Conservation (phyloP, 2,797 vertebrate genomes). For the Numenius phaeopus region DNA sequence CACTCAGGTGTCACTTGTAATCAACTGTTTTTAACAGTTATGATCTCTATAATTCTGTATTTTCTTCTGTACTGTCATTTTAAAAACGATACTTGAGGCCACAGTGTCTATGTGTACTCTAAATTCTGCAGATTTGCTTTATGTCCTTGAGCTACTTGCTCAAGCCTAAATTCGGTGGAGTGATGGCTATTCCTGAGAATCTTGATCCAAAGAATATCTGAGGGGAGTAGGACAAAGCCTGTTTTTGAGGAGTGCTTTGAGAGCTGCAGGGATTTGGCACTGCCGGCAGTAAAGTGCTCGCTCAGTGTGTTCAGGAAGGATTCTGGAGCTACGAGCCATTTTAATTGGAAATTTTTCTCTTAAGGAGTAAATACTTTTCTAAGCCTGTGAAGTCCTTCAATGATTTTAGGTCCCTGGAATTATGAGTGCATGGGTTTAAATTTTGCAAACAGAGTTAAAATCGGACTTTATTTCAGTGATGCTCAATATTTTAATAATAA, state of each 20-base stretch:
- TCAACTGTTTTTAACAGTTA: not conserved
- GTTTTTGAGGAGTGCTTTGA: not conserved
- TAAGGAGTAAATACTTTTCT: not conserved
- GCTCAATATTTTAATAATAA: not conserved
- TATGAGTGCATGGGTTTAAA: not conserved
- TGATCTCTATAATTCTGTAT: not conserved
- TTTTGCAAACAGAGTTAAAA: not conserved
- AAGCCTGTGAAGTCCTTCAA: not conserved
- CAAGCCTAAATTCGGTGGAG: not conserved
- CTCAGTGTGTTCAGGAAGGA: not conserved
- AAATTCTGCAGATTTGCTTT: not conserved
- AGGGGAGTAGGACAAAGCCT: not conserved
- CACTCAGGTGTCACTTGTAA: not conserved
- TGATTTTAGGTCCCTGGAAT: not conserved
- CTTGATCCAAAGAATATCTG: not conserved
- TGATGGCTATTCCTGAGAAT: not conserved
- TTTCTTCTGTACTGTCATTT: not conserved
- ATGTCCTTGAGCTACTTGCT: not conserved
- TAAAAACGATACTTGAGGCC: not conserved
- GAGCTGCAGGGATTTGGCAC: not conserved
- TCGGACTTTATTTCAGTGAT: not conserved
- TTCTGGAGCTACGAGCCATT: not conserved
- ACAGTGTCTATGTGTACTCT: not conserved
- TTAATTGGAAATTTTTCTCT: not conserved
- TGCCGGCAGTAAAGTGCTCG: rapidly evolving